Evolutionary conservation across 1,140 invertebrate species (phyloP), one percentile per base, ranked within the genome.

Genomic region (Papilio polytes): DNA sequence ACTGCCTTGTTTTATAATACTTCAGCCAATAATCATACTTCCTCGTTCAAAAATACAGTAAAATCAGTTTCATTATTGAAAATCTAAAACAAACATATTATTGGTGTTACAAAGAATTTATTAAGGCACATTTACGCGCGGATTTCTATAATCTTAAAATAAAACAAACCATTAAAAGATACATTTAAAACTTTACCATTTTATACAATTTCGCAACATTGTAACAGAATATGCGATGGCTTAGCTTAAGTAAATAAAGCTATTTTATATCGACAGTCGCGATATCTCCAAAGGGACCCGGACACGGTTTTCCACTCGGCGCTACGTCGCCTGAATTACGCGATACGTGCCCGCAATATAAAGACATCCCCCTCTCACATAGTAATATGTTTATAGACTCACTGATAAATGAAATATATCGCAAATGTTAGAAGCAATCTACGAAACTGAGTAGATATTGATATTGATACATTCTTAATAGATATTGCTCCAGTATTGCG

Each of bases 231-330:
- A 66, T 31, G 26, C 22, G 63, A 36, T 1, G 36, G 63, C 63
- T 31, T 70, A 70, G 26, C 26, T 18, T 31, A 70, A 31, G 13
- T 76, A 76, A 76, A 76, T 66, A 63, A 78, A 78, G 8, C 53
- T 41, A 22, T 44, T 63, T 63, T 41, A 63, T 78, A 41, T 41
- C 26, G 56, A 20, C 31, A 46, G n/a, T 48, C 36, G 77, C n/a
- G n/a, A 15, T 18, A 46, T 59, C 41, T 66, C 53, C 20, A 63
- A 20, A 18, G 79, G 79, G 82, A 83, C 63, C 31, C 87, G 85
- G 90, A 91, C 89, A 91, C 44, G 84, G 88, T 88, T 92, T 91
- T 90, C 87, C 89, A 92, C 90, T 92, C 87, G 80, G 74, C 81
- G 76, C 76, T 78, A 80, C 56, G 22, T 56, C 81, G 81, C 73